Evolutionary conservation across 2,113 vertebrate genomes (phyloP).

Genomic region (Ochotona princeps): DNA sequence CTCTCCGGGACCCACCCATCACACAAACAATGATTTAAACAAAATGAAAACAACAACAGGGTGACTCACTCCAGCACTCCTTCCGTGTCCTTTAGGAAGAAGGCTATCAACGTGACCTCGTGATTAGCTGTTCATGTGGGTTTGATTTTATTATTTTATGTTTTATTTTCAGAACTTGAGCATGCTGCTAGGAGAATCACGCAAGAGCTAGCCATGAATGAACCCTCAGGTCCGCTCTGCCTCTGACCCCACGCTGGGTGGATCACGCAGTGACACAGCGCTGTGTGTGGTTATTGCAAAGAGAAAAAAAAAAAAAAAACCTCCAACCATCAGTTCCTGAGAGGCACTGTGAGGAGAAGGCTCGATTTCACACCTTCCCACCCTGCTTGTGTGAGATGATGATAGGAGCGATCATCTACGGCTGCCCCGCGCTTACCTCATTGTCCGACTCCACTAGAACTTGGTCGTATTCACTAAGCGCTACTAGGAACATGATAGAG

Average conservation of each 20-base stretch:
- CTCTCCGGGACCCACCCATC: constrained; percentile 29
- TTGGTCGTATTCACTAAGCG: constrained; percentile 98
- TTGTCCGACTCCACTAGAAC: constrained; percentile 98
- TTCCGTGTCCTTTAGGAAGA: background rate
- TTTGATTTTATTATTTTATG: constrained; percentile 6
- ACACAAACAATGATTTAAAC: constrained; percentile 61
- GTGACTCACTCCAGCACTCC: constrained; percentile 55
- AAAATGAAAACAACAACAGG: constrained; percentile 65
- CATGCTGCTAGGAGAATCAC: background rate
- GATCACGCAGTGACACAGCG: background rate
- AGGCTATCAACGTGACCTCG: background rate
- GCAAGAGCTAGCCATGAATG: background rate
- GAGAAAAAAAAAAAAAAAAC: background rate
- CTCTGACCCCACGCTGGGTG: background rate
- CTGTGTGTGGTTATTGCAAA: background rate
- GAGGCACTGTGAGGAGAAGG: background rate
- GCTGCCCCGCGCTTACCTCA: constrained; percentile 88
- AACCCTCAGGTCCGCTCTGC: background rate
- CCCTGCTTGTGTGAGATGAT: constrained; percentile 11
- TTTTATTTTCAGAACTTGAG: constrained; percentile 51
- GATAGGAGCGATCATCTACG: background rate
- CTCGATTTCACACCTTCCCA: background rate
- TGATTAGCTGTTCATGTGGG: background rate
- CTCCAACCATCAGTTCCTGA: background rate
- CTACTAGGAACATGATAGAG: constrained; percentile 98